These are phyloP conservation scores for Drosophila pruinosa DNA, from an alignment of 1,140 invertebrate genomes.

Conservation along the genomic window DNA sequence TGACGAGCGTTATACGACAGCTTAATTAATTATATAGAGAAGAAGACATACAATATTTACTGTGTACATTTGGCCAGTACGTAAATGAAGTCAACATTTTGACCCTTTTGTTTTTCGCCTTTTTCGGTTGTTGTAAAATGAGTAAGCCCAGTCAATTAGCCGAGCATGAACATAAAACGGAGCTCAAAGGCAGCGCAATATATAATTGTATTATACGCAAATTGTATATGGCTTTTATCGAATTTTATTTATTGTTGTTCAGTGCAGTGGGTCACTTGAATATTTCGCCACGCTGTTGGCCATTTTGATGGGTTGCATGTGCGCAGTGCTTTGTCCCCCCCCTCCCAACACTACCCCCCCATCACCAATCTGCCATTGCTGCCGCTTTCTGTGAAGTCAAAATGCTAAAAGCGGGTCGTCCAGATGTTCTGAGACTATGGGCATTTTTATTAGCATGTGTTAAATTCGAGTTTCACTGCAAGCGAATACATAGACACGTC, in stretches of 20 bases:
- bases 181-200: constrained; percentile 17
- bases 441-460: constrained; percentile 29
- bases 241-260: background rate
- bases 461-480: constrained; percentile 19
- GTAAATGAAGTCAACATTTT: background rate
- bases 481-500: constrained; percentile 8
- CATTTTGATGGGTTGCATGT: constrained; percentile 9
- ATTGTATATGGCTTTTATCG: constrained; percentile 39
- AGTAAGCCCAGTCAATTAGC: constrained; percentile 39
- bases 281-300: background rate
- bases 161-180: background rate
- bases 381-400: background rate
- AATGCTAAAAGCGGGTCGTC: background rate
- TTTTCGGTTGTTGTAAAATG: background rate
- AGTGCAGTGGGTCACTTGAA: background rate
- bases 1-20: constrained; percentile 13
- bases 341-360: too few relatives aligned
- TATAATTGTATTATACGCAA: constrained; percentile 32
- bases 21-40: background rate
- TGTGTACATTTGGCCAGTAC: background rate
- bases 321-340: too few relatives aligned
- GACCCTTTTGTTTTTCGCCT: background rate
- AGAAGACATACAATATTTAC: background rate
- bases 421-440: constrained; percentile 26
- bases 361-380: background rate